phyloP scores from a whole-genome alignment of 2,888 invertebrate species.

The Linyphia triangularis region DNA sequence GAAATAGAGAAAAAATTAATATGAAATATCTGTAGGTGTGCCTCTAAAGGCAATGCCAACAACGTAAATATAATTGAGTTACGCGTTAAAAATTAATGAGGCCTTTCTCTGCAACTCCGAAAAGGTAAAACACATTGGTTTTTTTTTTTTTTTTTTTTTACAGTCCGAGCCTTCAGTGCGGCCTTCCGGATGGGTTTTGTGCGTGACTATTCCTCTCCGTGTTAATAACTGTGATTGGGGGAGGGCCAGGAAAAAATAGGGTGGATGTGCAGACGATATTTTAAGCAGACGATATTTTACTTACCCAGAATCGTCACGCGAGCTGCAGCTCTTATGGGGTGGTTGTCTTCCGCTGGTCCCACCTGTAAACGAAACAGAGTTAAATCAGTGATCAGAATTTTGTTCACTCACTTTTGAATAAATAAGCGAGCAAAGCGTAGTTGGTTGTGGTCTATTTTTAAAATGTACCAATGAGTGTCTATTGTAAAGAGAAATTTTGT shows the following conservation, averaged over 20 bases:
- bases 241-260: constrained; percentile 31
- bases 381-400: constrained; percentile 20
- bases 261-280: constrained; percentile 10
- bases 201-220: constrained; percentile 59
- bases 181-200: constrained; percentile 34
- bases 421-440: too few species aligned
- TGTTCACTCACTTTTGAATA: constrained; percentile 46
- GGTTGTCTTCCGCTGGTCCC: constrained; percentile 76
- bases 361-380: constrained; percentile 74
- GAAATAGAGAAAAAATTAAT: background rate
- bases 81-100: constrained; percentile 42
- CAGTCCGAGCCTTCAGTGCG: background rate
- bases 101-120: background rate
- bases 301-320: constrained; percentile 94
- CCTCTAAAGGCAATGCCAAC: background rate
- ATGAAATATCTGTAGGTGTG: background rate
- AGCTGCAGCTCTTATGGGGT: constrained; percentile 90
- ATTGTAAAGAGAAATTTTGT: too few species aligned
- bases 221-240: constrained; percentile 70
- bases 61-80: constrained; percentile 46
- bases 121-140: constrained; percentile 1
- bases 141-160: too few species aligned
- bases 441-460: background rate
- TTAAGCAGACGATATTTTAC: constrained; percentile 81
- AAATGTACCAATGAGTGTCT: too few species aligned